These are phyloP conservation scores for Natrix natrix DNA, from an alignment of 2,797 vertebrate genomes.

Conservation along the genomic window DNA sequence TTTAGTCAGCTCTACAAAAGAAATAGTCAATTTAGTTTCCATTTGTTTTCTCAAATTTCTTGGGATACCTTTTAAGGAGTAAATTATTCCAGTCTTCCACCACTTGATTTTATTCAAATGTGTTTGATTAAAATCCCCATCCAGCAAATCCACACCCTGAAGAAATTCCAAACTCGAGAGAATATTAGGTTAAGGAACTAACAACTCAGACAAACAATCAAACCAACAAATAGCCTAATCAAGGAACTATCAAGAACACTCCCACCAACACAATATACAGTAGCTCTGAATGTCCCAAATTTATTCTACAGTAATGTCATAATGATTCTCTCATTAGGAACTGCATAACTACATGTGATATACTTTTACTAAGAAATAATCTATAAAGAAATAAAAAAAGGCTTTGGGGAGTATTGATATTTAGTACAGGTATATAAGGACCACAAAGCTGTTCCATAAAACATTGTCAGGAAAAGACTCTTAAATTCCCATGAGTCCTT, in stretches of 20 bases:
- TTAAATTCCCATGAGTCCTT: background rate
- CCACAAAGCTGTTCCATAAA: background rate
- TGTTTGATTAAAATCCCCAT: background rate
- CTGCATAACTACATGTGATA: conserved; percentile 49
- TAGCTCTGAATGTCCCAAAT: conserved; percentile 40
- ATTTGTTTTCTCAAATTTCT: conserved; percentile 55
- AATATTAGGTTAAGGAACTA: background rate
- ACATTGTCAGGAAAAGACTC: background rate
- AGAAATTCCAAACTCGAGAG: background rate
- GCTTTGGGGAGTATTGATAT: conserved; percentile 29
- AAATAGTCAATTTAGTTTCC: conserved; percentile 44
- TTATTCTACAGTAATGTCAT: conserved; percentile 52
- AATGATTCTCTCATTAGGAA: conserved; percentile 54
- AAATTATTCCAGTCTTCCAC: conserved; percentile 14
- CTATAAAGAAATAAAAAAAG: conserved; percentile 24
- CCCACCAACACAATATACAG: no score
- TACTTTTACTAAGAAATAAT: conserved; percentile 32
- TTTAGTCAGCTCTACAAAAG: conserved; percentile 50
- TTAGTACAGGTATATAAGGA: background rate
- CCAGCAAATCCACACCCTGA: background rate
- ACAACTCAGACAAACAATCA: no score
- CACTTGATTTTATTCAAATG: background rate
- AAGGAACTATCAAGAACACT: no score
- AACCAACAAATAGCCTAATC: no score
- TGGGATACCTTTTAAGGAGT: conserved; percentile 50